Conservation (phyloP, 2,888 invertebrate genomes). For the Leptarthrus brevirostris region DNA sequence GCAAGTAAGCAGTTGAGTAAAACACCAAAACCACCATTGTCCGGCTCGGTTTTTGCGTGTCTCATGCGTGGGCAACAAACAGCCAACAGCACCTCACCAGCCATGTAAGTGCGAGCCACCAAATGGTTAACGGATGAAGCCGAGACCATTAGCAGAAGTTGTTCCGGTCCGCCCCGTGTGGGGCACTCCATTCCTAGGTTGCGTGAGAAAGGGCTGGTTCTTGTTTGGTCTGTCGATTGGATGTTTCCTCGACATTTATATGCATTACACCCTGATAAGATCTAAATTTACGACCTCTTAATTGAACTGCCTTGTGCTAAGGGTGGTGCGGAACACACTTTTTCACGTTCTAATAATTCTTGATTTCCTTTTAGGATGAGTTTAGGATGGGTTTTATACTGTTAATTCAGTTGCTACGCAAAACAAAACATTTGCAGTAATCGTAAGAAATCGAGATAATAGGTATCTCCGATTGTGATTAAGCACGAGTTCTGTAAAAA, state of each 20-base stretch:
- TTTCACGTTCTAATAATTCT: constrained; percentile 47
- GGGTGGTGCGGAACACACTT: constrained; percentile 46
- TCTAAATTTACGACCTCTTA: constrained; percentile 49
- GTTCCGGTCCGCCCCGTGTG: constrained; percentile 61
- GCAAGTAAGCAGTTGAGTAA: constrained; percentile 31
- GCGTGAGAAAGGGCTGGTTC: constrained; percentile 17
- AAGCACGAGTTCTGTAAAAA: too few relatives aligned
- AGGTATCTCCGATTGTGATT: too few relatives aligned
- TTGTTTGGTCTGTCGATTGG: constrained; percentile 49
- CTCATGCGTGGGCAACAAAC: constrained; percentile 9
- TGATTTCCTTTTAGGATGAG: constrained; percentile 27
- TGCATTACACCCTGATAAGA: constrained; percentile 50
- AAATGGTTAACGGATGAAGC: constrained; percentile 6
- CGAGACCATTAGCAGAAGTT: constrained; percentile 49
- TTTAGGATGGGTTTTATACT: too few relatives aligned
- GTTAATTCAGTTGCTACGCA: too few relatives aligned
- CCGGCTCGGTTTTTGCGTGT: constrained; percentile 21
- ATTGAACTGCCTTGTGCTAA: constrained; percentile 44
- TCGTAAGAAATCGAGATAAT: too few relatives aligned
- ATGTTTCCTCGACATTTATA: constrained; percentile 49
- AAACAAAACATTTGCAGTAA: too few relatives aligned
- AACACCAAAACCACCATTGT: constrained; percentile 38
- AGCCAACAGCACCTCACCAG: constrained; percentile 1
- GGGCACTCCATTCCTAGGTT: constrained; percentile 56
- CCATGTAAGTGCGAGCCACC: background rate